Evolutionary conservation across 2,888 invertebrate species (phyloP).

Genomic region (Agrotis segetum): DNA sequence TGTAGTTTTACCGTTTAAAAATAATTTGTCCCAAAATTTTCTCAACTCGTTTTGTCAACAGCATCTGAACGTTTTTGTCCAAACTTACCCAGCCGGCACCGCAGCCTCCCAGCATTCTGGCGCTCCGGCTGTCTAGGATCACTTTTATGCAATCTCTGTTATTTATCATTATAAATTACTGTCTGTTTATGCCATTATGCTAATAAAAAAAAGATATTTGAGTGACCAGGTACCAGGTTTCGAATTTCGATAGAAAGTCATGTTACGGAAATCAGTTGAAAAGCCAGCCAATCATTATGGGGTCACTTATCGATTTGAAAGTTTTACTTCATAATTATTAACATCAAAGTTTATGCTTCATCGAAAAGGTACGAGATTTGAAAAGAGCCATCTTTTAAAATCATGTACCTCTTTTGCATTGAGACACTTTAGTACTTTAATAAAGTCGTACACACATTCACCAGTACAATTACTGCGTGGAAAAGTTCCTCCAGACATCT

Average conservation of each 20-base stretch:
- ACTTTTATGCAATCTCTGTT: slow-evolving; percentile 51
- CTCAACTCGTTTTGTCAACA: slow-evolving; percentile 30
- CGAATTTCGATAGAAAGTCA: not conserved
- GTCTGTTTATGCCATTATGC: slow-evolving; percentile 50
- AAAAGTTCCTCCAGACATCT: slow-evolving; percentile 21
- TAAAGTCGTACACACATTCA: not conserved
- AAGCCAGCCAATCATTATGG: no score
- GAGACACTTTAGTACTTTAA: not conserved
- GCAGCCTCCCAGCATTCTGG: no score
- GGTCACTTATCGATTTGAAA: no score
- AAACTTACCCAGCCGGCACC: not conserved
- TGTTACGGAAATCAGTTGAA: no score
- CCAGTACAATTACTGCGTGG: slow-evolving; percentile 7
- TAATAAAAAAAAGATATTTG: slow-evolving; percentile 33
- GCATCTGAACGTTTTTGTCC: slow-evolving; percentile 45
- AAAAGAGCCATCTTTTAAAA: no score
- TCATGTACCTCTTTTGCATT: not conserved
- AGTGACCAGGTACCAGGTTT: no score
- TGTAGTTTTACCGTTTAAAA: not conserved
- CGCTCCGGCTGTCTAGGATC: slow-evolving; percentile 18
- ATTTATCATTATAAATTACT: slow-evolving; percentile 40
- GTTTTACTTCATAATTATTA: no score
- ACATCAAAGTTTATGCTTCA: no score
- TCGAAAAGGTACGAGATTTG: no score
- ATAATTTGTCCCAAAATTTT: slow-evolving; percentile 28